phyloP scores from a whole-genome alignment of 2,113 vertebrate species.

The Numenius arquata region DNA sequence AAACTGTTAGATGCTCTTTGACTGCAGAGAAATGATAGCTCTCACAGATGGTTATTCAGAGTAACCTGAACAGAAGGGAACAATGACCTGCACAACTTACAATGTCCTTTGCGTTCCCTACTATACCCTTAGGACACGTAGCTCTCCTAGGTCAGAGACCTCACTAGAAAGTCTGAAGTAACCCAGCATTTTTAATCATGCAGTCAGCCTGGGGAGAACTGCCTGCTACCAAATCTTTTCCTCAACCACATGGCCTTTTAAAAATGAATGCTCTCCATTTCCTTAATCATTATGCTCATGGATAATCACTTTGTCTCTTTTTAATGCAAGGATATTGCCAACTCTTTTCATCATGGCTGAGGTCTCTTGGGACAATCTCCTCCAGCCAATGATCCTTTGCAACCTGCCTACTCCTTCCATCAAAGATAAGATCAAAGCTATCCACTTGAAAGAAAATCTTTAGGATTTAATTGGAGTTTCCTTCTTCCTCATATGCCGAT shows the following conservation, averaged over 20 bases:
- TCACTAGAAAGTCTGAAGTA: slow-evolving; percentile 12
- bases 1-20: not conserved
- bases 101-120: not conserved
- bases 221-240: not conserved
- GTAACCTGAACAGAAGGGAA: slow-evolving; percentile 8
- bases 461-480: slow-evolving; percentile 21
- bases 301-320: slow-evolving; percentile 21
- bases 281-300: not conserved
- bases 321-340: not conserved
- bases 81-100: not conserved
- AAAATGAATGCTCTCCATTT: slow-evolving; percentile 13
- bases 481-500: not conserved
- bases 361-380: not conserved
- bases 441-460: slow-evolving; percentile 45
- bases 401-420: not conserved
- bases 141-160: not conserved
- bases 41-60: not conserved
- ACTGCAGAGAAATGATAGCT: not conserved
- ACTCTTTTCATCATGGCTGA: slow-evolving; percentile 17
- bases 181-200: not conserved
- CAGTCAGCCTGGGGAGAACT: not conserved
- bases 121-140: not conserved
- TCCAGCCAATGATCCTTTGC: slow-evolving; percentile 23
- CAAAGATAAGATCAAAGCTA: slow-evolving; percentile 44
- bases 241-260: not conserved